These are phyloP conservation scores for Ictidomys tridecemlineatus DNA, from an alignment of 2,113 vertebrate species.

Conservation along the genomic window DNA sequence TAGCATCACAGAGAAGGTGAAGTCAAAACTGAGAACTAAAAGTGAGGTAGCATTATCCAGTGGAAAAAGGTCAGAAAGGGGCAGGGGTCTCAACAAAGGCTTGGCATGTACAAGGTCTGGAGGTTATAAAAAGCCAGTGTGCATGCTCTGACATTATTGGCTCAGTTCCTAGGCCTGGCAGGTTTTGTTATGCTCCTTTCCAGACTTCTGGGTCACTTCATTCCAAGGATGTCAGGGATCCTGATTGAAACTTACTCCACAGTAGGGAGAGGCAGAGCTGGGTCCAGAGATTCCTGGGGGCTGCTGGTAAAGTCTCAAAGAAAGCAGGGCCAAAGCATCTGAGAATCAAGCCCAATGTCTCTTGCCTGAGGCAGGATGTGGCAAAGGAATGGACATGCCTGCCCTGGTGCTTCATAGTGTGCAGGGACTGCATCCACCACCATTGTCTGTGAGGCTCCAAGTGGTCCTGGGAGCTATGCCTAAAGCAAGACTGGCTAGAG, in stretches of 20 bases:
- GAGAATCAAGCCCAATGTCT: neutral
- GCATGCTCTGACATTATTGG: neutral
- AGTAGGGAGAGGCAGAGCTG: neutral
- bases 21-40: neutral
- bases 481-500: neutral
- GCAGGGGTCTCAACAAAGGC: neutral
- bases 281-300: neutral
- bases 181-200: neutral
- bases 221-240: neutral
- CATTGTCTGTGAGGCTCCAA: neutral
- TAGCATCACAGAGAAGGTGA: neutral
- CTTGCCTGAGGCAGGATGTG: neutral
- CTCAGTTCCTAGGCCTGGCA: neutral
- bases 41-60: neutral
- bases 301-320: neutral
- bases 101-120: neutral
- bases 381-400: neutral
- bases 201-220: constrained; percentile 6
- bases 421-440: too few species aligned
- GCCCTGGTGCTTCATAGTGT: neutral
- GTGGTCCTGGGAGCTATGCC: neutral
- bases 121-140: neutral
- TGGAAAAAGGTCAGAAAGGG: constrained; percentile 21
- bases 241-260: neutral
- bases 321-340: neutral